Evolutionary conservation across 2,888 invertebrate genomes (phyloP), one percentile per base, ranked within the genome.

Genomic region (Tetragonisca angustula): DNA sequence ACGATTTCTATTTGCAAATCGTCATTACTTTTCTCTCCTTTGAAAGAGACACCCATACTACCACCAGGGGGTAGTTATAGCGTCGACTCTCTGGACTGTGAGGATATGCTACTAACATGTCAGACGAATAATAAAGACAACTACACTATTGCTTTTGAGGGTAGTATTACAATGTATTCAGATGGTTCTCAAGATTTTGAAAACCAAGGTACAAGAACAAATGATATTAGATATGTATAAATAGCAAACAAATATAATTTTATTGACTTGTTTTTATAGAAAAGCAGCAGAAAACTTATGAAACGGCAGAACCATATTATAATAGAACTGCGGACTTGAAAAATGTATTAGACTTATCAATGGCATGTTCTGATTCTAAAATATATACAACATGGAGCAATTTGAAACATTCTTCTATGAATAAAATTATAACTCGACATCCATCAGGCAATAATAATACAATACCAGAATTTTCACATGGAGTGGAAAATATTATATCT

Each of bases 111-210:
- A 94, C 96, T 98, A 88, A 98, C 98, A 86, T 98, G 98, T 94
- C 97, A 97, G 95, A 97, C 98, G 85, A 96, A 96, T 90, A 98
- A 98, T 94, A 98, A 98, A 95, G 97, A 98, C 95, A 98, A 98
- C 95, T 98, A 98, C 94, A 98, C 98, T 87, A 98, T 98, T 92
- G 98, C 98, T 89, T 98, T 98, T 92, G 98, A 98, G 95, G 98
- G 98, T 92, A 97, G 97, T 92, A 96, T 97, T 91, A 97, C 97
- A 88, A 97, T 97, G 95, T 97, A 97, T 94, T 97, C 98, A 76
- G 98, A 98, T 95, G 97, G 93, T 49, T 94, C 94, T 4, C 94
- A 94, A 87, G 94, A 94, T 89, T 94, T 94, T 81, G 94, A 94
- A 81, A 93, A 91, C 84, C 94, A 94, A 90, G 94, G 94, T 93